These are phyloP conservation scores for Phortica okadai DNA, from an alignment of 2,888 invertebrate species.

Conservation along the genomic window DNA sequence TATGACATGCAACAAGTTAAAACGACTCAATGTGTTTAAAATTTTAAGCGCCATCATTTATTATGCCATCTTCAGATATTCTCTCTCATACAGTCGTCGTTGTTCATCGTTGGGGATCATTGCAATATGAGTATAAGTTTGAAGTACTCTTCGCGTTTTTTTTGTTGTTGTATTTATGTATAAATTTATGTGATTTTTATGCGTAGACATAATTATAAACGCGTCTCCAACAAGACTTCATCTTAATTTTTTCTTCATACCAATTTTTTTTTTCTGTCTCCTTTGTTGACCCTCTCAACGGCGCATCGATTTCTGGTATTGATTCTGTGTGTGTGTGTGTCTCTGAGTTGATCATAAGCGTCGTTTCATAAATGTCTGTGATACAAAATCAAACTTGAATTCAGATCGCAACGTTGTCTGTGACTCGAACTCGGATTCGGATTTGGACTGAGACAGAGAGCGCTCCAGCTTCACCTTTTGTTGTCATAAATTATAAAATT, in stretches of 20 bases:
- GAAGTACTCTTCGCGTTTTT: slow-evolving; percentile 19
- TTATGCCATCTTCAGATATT: slow-evolving; percentile 61
- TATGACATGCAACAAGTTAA: neutral
- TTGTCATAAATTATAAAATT: slow-evolving; percentile 75
- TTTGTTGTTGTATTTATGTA: slow-evolving; percentile 66
- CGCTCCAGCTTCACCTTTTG: slow-evolving; percentile 69
- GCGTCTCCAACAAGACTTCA: slow-evolving; percentile 43
- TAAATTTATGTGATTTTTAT: slow-evolving; percentile 75
- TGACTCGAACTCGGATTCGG: neutral
- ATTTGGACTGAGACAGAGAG: slow-evolving; percentile 40
- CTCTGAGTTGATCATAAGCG: neutral
- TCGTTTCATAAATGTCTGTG: slow-evolving; percentile 7
- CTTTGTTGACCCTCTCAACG: neutral
- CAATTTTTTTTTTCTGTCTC: neutral
- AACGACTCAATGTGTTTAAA: slow-evolving; percentile 53
- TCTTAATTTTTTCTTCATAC: slow-evolving; percentile 22
- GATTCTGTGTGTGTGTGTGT: neutral
- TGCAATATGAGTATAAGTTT: neutral
- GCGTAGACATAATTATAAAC: slow-evolving; percentile 75
- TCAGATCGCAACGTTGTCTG: neutral
- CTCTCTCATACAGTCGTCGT: slow-evolving; percentile 30
- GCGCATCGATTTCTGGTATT: slow-evolving; percentile 15
- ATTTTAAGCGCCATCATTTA: slow-evolving; percentile 75
- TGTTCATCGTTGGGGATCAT: slow-evolving; percentile 31
- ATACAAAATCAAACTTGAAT: neutral